A percentile compares a stretch with the other conserved stretches of the same genome.
Conservation (phyloP, 2,888 invertebrate genomes). For the Hypena proboscidalis region DNA sequence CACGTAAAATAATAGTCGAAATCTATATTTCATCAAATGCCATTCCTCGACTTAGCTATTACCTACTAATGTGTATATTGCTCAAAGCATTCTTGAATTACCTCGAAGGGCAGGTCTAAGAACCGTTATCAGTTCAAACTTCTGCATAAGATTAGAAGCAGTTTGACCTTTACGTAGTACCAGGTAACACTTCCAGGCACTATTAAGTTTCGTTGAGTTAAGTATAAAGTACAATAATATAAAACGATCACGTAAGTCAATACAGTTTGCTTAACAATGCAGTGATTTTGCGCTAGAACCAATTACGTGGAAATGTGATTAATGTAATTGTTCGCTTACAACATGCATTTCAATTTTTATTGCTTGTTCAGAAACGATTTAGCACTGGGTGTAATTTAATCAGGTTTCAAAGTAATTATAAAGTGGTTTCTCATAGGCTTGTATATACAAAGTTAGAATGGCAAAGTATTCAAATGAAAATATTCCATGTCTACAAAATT, state of each 20-base stretch:
- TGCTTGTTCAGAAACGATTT: conserved; percentile 21
- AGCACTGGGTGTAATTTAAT: conserved; percentile 7
- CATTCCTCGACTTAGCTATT: too few relatives aligned
- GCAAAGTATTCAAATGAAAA: too few relatives aligned
- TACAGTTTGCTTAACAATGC: conserved; percentile 42
- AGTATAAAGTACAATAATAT: conserved; percentile 42
- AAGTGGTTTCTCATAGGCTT: not conserved
- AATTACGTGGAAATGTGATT: conserved; percentile 55
- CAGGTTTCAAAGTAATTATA: conserved; percentile 2
- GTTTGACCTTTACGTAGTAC: too few relatives aligned
- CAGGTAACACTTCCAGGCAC: conserved; percentile 3
- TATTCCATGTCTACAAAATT: too few relatives aligned
- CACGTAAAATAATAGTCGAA: too few relatives aligned
- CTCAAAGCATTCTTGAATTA: too few relatives aligned
- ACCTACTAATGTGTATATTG: too few relatives aligned
- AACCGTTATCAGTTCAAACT: conserved; percentile 1
- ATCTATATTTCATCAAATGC: too few relatives aligned
- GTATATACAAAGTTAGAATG: too few relatives aligned
- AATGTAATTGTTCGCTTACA: conserved; percentile 48
- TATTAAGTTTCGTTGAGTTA: conserved; percentile 42
- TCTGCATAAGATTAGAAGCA: too few relatives aligned
- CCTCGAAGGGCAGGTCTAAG: too few relatives aligned
- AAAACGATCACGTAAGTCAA: conserved; percentile 44
- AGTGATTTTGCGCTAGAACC: conserved; percentile 54
- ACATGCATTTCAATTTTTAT: conserved; percentile 36